Evolutionary conservation across 1,140 invertebrate genomes (phyloP), one percentile per base, ranked within the genome.

Genomic region (Orchesella cincta): DNA sequence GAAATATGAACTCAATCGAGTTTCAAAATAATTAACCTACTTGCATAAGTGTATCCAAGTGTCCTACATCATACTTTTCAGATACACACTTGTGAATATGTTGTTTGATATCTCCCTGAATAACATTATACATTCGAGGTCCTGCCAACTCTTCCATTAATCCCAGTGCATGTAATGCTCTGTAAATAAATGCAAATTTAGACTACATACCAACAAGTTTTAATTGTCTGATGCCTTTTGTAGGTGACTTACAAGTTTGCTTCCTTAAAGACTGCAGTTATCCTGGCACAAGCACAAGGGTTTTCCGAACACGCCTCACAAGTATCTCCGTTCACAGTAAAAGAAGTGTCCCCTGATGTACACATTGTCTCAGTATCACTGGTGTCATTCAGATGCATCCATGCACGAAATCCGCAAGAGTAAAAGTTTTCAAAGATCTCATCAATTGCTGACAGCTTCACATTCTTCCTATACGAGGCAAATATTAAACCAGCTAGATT

Each of bases 241-340:
- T 74, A 74, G 73, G 80, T 12, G 62, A 85, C 81, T 84, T 90
- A 91, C 83, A 87, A 86, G 84, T 95, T 96, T 14, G 91, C 91
- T 79, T 92, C 89, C 85, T 93, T 90, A 82, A 96, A 95, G 77
- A 90, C 89, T 81, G 89, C 89, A 5, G 92, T 89, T 76, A 93
- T 91, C 76, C 89, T 88, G 76, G 90, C 87, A 86, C 94, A 96
- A 70, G 89, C 88, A 83, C 94, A 96, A 76, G 89, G 87, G 8
- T 89, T 87, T n/a, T 90, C 89, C 76, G 88, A 87, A 86, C 94
- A 96, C 18, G 91, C 91, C 72, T 86, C 86, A 84, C 93, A 73
- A 34, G 29, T 26, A 20, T 35, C 70, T 31, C 36, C 70, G 28
- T 82, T 79, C 33, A 82, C 82, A 46, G 81, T 82, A 46, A 82